These are phyloP conservation scores for Cyprinella venusta DNA, from an alignment of 2,797 vertebrate species.

Conservation along the genomic window DNA sequence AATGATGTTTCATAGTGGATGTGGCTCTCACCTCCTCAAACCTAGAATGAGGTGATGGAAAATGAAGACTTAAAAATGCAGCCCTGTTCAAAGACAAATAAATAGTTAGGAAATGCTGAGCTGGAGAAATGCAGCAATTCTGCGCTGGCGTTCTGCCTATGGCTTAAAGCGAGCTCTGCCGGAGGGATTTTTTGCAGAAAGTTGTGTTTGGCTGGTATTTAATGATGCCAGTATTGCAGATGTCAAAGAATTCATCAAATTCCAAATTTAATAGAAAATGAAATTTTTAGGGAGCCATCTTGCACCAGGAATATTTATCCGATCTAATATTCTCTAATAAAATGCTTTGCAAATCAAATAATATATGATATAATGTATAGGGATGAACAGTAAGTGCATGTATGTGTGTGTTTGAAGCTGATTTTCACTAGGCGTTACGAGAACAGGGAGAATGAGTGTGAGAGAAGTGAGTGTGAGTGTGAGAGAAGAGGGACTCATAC, in stretches of 20 bases:
- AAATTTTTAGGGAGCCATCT: neutral
- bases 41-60: conserved; percentile 19
- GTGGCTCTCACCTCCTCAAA: conserved; percentile 14
- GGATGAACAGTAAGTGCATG: conserved; percentile 5
- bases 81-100: conserved; percentile 55
- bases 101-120: conserved; percentile 58
- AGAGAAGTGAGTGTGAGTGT: conserved; percentile 35
- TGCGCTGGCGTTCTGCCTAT: conserved; percentile 47
- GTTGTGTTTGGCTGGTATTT: conserved; percentile 23
- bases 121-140: conserved; percentile 42
- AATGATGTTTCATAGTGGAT: conserved; percentile 53
- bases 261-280: neutral
- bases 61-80: conserved; percentile 55
- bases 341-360: neutral
- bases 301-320: neutral
- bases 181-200: conserved; percentile 32
- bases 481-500: conserved; percentile 40
- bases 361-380: neutral
- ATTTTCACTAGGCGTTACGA: conserved; percentile 30
- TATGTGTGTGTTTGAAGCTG: conserved; percentile 7
- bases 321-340: neutral
- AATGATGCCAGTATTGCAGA: neutral
- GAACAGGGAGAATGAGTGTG: conserved; percentile 31
- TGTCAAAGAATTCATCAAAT: neutral
- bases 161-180: conserved; percentile 33